A percentile compares a stretch with the other conserved stretches of the same genome.
Evolutionary conservation across 2,888 invertebrate genomes (phyloP).

Genomic region (Philonicus albiceps): DNA sequence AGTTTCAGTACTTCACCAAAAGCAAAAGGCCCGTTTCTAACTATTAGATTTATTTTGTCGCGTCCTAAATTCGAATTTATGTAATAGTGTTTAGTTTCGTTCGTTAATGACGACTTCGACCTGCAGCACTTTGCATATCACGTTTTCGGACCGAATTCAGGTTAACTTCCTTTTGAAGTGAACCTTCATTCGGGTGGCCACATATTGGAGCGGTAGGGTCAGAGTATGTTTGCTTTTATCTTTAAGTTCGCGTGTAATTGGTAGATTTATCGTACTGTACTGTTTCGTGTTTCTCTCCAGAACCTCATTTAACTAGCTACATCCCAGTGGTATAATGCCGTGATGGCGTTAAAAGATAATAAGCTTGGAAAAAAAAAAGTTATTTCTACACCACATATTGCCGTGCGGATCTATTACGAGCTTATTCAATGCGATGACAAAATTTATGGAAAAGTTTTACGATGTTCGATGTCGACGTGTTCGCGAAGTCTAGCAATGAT

Average conservation of each 20-base stretch:
- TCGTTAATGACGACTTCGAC: not conserved
- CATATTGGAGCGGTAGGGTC: not conserved
- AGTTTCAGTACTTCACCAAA: not conserved
- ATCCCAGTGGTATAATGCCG: not conserved
- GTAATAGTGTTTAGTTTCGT: not conserved
- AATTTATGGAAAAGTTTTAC: not conserved
- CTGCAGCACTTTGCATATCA: not conserved
- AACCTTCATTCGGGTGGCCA: not conserved
- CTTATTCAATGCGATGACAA: not conserved
- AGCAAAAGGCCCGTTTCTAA: not conserved
- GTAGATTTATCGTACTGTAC: conserved; percentile 16
- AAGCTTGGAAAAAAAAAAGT: not conserved
- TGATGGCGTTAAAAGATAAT: conserved; percentile 30
- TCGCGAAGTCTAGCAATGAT: not conserved
- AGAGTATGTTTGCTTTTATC: not conserved
- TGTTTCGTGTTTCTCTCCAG: conserved; percentile 17
- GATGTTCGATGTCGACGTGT: not conserved
- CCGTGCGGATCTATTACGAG: not conserved
- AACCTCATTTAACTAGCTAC: not conserved
- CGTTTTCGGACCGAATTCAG: not conserved
- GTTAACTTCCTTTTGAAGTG: not conserved
- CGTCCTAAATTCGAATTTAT: not conserved
- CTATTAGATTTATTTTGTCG: not conserved
- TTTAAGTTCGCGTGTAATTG: conserved; percentile 29
- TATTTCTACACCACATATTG: not conserved